Conservation (phyloP, 1,140 invertebrate species). For the Chironomus striatipennis region DNA sequence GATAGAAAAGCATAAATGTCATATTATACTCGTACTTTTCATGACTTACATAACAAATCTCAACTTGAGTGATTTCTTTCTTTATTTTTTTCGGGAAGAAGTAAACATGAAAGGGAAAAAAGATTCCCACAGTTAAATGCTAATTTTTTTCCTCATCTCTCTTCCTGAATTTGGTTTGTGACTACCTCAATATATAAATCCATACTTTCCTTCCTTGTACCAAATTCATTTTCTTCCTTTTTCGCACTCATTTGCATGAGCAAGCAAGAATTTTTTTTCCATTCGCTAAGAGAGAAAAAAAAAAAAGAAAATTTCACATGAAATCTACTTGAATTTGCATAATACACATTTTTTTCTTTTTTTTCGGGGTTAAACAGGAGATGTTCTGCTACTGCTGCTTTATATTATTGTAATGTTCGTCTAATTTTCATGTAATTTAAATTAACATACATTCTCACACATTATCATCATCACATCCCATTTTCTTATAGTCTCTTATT, state of each 20-base stretch:
- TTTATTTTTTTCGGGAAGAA: neutral
- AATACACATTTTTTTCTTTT: neutral
- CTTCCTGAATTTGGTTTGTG: neutral
- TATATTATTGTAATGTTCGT: neutral
- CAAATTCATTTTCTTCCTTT: slow-evolving; percentile 14
- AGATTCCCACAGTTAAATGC: neutral
- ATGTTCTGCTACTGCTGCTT: neutral
- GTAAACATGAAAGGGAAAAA: neutral
- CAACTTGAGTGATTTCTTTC: too few species aligned
- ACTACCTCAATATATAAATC: slow-evolving; percentile 36
- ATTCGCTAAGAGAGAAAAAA: too few species aligned
- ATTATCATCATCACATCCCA: slow-evolving; percentile 2
- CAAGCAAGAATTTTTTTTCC: slow-evolving; percentile 14
- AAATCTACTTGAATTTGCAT: neutral
- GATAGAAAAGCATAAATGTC: neutral
- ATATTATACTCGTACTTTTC: too few species aligned
- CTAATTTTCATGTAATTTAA: slow-evolving; percentile 22
- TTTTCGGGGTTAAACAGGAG: neutral
- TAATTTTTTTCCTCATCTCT: neutral
- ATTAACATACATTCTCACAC: slow-evolving; percentile 7
- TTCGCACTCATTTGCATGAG: slow-evolving; percentile 21
- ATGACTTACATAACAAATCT: too few species aligned
- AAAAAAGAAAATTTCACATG: neutral
- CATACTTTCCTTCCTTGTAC: slow-evolving; percentile 24
- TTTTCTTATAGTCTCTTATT: too few species aligned